Percentiles rank a stretch among this genome's conserved stretches.
Conservation (phyloP, 2,888 invertebrate species). For the Drosophila picticornis region DNA sequence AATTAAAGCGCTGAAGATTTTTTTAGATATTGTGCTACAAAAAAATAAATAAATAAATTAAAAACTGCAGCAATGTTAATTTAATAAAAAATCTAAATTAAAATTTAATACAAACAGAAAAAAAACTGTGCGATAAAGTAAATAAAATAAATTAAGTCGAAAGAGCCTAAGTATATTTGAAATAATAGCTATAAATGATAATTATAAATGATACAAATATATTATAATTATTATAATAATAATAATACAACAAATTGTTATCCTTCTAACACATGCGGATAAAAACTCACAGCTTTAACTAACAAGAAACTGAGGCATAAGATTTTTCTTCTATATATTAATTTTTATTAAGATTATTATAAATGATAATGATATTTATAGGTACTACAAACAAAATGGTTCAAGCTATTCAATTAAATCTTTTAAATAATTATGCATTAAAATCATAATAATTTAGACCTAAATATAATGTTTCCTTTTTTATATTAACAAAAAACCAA, state of each 20-base stretch:
- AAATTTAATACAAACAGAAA: conserved; percentile 5
- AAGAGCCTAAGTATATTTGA: conserved; percentile 62
- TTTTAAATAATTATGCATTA: conserved; percentile 73
- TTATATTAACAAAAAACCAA: conserved; percentile 65
- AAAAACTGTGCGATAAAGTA: conserved; percentile 41
- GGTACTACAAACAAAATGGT: conserved; percentile 70
- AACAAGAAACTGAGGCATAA: conserved; percentile 78
- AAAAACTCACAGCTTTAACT: conserved; percentile 84
- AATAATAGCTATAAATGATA: conserved; percentile 43
- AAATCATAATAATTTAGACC: conserved; percentile 78
- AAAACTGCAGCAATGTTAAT: conserved; percentile 55
- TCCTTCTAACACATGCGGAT: conserved; percentile 81
- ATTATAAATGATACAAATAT: conserved; percentile 42
- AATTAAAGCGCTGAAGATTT: conserved; percentile 67
- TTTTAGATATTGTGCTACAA: conserved; percentile 68
- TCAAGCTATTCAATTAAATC: conserved; percentile 79
- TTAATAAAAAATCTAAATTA: conserved; percentile 47
- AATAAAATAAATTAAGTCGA: conserved; percentile 31
- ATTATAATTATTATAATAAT: conserved; percentile 56
- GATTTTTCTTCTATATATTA: conserved; percentile 82
- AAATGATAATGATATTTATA: conserved; percentile 69
- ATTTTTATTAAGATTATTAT: conserved; percentile 76
- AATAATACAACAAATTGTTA: conserved; percentile 60
- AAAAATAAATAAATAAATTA: conserved; percentile 44
- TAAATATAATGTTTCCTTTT: conserved; percentile 78